Conservation (phyloP, 2,888 invertebrate genomes). For the Beris chalybata region DNA sequence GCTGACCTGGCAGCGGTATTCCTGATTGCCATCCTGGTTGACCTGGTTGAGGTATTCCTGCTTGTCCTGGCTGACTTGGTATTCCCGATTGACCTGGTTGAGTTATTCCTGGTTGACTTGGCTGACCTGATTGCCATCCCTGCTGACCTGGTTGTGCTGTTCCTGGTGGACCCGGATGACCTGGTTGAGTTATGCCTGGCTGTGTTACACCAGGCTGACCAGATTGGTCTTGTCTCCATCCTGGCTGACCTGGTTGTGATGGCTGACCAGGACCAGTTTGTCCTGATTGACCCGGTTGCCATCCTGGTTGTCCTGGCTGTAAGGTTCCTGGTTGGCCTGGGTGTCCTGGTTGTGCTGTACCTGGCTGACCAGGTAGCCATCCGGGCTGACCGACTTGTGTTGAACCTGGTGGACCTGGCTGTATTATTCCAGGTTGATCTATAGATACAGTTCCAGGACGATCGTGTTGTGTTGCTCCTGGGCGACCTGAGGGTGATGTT, state of each 20-base stretch:
- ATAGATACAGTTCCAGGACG: background rate
- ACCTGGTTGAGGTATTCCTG: background rate
- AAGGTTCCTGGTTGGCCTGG: background rate
- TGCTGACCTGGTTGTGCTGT: too few species aligned
- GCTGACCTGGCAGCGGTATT: background rate
- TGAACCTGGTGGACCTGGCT: conserved; percentile 4
- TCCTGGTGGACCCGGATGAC: background rate
- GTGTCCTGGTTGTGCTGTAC: background rate
- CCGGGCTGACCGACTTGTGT: background rate
- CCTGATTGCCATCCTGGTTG: conserved; percentile 4
- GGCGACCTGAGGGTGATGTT: background rate
- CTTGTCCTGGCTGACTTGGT: background rate
- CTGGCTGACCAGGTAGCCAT: background rate
- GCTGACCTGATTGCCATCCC: background rate
- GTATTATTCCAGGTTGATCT: background rate
- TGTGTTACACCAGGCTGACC: background rate
- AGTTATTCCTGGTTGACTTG: background rate
- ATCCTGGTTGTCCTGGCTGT: conserved; percentile 13
- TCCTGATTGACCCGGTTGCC: background rate
- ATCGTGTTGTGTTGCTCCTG: conserved; percentile 8
- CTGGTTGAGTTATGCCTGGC: too few species aligned
- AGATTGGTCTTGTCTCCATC: background rate
- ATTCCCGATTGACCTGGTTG: background rate
- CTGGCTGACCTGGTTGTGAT: too few species aligned
- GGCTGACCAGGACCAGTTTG: too few species aligned